Percentiles rank a stretch among this genome's conserved stretches.
phyloP scores from a whole-genome alignment of 2,888 invertebrate species.

The Leuctra nigra region DNA sequence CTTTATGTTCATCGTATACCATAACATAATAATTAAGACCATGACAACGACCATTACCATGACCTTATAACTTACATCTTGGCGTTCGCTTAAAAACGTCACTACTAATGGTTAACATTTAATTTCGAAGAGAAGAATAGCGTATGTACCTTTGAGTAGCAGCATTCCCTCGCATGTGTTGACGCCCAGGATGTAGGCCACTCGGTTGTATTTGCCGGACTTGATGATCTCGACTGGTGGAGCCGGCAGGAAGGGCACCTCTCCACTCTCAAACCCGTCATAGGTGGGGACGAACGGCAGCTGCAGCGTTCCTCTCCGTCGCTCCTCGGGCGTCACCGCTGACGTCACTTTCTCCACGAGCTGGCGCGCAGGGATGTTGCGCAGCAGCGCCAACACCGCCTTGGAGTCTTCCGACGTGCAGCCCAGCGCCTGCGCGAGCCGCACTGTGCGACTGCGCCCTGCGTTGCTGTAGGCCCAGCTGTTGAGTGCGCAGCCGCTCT shows the following conservation, averaged over 20 bases:
- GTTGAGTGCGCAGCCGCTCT: conserved; percentile 30
- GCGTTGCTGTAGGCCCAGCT: conserved; percentile 27
- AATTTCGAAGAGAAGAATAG: no score
- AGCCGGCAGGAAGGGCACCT: conserved; percentile 26
- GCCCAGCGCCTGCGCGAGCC: conserved; percentile 22
- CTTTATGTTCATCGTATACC: no score
- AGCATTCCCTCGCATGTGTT: conserved; percentile 30
- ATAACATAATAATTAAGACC: no score
- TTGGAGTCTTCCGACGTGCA: conserved; percentile 22
- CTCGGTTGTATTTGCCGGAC: conserved; percentile 30
- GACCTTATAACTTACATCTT: no score
- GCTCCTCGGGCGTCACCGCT: neutral
- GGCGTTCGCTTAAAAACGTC: no score
- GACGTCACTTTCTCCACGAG: conserved; percentile 7
- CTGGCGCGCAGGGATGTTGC: conserved; percentile 16
- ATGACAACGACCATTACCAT: no score
- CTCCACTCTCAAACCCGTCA: conserved; percentile 14
- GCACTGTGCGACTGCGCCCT: conserved; percentile 9
- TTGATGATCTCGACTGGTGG: conserved; percentile 28
- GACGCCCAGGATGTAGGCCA: conserved; percentile 30
- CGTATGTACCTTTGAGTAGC: conserved; percentile 24
- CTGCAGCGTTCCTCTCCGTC: neutral
- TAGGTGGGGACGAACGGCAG: neutral
- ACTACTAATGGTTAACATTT: no score
- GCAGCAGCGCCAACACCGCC: conserved; percentile 21